Evolutionary conservation across 2,113 vertebrate species (phyloP).

Genomic region (Micronycteris hirsuta): DNA sequence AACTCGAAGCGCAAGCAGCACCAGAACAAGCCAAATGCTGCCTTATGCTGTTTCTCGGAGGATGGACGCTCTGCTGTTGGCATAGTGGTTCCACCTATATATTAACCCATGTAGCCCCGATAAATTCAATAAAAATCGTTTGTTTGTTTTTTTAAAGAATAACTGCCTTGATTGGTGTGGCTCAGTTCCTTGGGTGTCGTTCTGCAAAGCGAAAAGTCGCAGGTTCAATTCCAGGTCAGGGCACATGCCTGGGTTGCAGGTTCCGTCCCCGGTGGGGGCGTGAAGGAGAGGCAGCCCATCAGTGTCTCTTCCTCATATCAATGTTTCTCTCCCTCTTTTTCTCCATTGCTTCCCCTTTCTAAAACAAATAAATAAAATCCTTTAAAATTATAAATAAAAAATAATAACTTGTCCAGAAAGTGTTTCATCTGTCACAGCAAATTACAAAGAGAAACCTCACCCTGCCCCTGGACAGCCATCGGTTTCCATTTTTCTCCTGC

Average conservation of each 20-base stretch:
- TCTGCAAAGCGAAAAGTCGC: too few species aligned
- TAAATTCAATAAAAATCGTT: neutral
- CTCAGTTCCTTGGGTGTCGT: too few species aligned
- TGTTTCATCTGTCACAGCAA: neutral
- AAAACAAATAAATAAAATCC: too few species aligned
- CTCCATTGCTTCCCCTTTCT: too few species aligned
- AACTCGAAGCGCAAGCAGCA: conserved; percentile 33
- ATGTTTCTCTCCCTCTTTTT: too few species aligned
- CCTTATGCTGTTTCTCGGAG: conserved; percentile 43
- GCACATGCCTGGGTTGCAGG: too few species aligned
- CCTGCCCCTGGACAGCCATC: rapidly evolving
- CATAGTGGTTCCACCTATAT: conserved; percentile 1
- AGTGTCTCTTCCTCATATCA: too few species aligned
- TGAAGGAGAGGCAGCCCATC: too few species aligned
- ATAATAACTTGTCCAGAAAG: neutral
- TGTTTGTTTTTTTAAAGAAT: neutral
- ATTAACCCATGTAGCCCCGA: neutral
- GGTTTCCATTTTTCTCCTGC: neutral
- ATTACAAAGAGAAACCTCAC: neutral
- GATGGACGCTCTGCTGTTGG: neutral
- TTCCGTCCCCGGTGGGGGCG: too few species aligned
- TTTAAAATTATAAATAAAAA: neutral
- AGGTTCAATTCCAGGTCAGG: too few species aligned
- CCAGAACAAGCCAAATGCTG: neutral
- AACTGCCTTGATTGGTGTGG: neutral